Conservation (phyloP, 2,113 vertebrate genomes). For the Delphinapterus leucas region DNA sequence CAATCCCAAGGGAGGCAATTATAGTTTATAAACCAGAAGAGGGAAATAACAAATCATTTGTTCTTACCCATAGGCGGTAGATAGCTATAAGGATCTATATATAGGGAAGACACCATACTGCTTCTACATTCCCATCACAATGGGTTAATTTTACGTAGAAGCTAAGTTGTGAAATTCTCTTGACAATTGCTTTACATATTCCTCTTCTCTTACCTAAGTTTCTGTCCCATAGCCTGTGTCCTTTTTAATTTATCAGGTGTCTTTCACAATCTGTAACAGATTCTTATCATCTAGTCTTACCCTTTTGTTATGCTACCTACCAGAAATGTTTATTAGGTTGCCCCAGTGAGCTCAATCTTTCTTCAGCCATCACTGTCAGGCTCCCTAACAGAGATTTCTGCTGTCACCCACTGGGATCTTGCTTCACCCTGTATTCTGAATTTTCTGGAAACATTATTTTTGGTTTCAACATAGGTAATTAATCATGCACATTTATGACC, state of each 20-base stretch:
- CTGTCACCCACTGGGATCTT: background rate
- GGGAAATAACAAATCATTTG: background rate
- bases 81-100: background rate
- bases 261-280: slow-evolving; percentile 34
- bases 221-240: background rate
- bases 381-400: slow-evolving; percentile 36
- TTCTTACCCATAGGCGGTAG: background rate
- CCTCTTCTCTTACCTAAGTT: background rate
- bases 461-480: slow-evolving; percentile 66
- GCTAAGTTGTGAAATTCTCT: background rate
- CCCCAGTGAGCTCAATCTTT: background rate
- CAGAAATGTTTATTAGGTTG: background rate
- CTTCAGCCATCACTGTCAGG: background rate
- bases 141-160: background rate
- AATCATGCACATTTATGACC: slow-evolving; percentile 70
- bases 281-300: background rate
- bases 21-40: slow-evolving; percentile 14
- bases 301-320: background rate
- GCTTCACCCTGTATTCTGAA: slow-evolving; percentile 54
- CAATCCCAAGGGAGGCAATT: background rate
- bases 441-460: slow-evolving; percentile 61
- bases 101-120: background rate
- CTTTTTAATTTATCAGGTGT: background rate
- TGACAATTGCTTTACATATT: background rate
- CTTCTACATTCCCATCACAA: background rate